Evolutionary conservation across 2,797 vertebrate species (phyloP).

Genomic region (Betta splendens): DNA sequence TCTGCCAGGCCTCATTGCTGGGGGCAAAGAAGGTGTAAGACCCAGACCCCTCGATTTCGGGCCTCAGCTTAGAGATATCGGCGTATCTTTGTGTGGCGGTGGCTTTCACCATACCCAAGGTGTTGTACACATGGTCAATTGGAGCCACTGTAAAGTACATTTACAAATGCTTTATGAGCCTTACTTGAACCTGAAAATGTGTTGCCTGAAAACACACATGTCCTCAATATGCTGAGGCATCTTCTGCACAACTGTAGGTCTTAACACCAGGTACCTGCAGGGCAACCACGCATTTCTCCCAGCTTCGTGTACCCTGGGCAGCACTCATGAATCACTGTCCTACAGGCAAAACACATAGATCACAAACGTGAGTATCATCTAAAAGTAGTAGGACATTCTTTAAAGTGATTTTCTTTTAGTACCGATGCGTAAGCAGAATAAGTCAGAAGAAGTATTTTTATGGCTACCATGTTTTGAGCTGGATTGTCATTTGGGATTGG

Average conservation of each 20-base stretch:
- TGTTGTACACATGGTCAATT: constrained; percentile 93
- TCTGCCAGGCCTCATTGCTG: constrained; percentile 95
- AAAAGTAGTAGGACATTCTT: constrained; percentile 12
- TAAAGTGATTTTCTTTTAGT: constrained; percentile 15
- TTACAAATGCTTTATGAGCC: background rate
- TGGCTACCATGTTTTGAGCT: constrained; percentile 36
- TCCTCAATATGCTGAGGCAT: constrained; percentile 18
- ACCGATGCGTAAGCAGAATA: background rate
- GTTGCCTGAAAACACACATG: constrained; percentile 8
- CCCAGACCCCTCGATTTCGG: constrained; percentile 93
- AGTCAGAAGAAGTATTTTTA: constrained; percentile 4
- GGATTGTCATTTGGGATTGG: constrained; percentile 42
- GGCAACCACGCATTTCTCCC: constrained; percentile 89
- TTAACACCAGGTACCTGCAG: constrained; percentile 87
- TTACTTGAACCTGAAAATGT: constrained; percentile 2
- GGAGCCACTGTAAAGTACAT: constrained; percentile 85
- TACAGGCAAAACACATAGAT: constrained; percentile 63
- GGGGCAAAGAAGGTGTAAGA: constrained; percentile 96
- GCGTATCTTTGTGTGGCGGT: constrained; percentile 87
- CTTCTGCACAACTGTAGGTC: constrained; percentile 12
- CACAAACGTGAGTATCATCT: constrained; percentile 1
- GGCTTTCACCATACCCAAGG: constrained; percentile 89
- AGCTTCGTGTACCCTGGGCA: constrained; percentile 97
- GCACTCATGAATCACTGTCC: constrained; percentile 94
- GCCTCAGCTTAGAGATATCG: constrained; percentile 86